Percentiles rank a stretch among this genome's conserved stretches.
Conservation (phyloP, 2,113 vertebrate species). For the Solea senegalensis region DNA sequence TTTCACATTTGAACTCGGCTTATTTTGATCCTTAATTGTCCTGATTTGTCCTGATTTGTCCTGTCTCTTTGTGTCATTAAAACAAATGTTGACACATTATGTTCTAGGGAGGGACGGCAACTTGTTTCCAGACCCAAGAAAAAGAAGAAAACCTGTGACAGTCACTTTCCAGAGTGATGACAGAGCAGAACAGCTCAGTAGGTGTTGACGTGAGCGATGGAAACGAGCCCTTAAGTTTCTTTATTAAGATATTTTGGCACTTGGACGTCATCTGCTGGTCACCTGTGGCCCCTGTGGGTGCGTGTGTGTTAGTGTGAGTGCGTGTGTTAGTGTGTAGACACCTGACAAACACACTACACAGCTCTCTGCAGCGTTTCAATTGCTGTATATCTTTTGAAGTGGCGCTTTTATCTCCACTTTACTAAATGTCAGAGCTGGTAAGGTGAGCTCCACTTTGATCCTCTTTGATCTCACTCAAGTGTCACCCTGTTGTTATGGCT, state of each 20-base stretch:
- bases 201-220: conserved; percentile 12
- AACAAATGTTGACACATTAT: too few relatives aligned
- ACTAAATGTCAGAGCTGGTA: conserved; percentile 71
- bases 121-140: too few relatives aligned
- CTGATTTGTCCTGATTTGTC: neutral
- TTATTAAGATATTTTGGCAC: conserved; percentile 28
- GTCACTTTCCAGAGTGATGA: too few relatives aligned
- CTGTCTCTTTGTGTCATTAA: neutral
- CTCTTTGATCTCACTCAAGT: conserved; percentile 74
- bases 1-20: neutral
- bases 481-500: conserved; percentile 74
- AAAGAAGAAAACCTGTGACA: neutral
- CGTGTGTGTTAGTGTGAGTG: conserved; percentile 3
- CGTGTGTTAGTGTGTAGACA: conserved; percentile 22
- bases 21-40: neutral
- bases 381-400: conserved; percentile 74
- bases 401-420: conserved; percentile 75
- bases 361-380: conserved; percentile 65
- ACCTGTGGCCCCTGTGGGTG: neutral
- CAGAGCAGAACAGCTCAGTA: neutral
- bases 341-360: conserved; percentile 55
- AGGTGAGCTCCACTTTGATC: conserved; percentile 70
- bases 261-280: conserved; percentile 71
- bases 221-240: neutral
- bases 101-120: too few relatives aligned